phyloP scores from a whole-genome alignment of 2,113 vertebrate species.

The Corapipo altera region DNA sequence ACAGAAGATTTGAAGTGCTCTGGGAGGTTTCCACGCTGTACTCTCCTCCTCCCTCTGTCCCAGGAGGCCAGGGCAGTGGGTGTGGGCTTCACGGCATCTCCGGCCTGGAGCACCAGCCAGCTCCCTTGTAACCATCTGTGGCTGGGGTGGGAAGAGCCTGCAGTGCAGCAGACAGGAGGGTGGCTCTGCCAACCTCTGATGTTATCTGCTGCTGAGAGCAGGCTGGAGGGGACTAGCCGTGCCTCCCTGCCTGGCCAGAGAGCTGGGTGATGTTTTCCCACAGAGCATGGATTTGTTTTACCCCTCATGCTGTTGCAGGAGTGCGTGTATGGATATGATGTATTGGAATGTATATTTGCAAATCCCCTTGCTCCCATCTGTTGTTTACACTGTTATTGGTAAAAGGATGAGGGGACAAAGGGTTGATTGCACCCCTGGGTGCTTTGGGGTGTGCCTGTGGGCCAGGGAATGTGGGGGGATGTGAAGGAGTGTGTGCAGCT shows the following conservation, averaged over 20 bases:
- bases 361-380: background rate
- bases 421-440: background rate
- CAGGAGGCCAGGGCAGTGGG: background rate
- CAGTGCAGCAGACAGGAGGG: background rate
- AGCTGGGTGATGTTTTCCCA: background rate
- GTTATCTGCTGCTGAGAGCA: background rate
- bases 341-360: background rate
- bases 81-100: background rate
- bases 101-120: background rate
- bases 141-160: background rate
- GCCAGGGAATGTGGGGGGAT: background rate
- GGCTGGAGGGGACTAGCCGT: background rate
- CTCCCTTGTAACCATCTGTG: background rate
- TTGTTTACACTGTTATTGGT: background rate
- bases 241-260: background rate
- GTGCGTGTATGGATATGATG: background rate
- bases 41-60: background rate
- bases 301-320: background rate
- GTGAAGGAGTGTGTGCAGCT: background rate
- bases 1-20: background rate
- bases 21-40: background rate
- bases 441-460: fast-evolving
- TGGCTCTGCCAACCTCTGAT: conserved; percentile 13
- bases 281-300: fast-evolving
- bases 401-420: background rate